Base-by-base conservation (phyloP, 2,797 vertebrate genomes). In the Scolopax bukidnonensis region DNA sequence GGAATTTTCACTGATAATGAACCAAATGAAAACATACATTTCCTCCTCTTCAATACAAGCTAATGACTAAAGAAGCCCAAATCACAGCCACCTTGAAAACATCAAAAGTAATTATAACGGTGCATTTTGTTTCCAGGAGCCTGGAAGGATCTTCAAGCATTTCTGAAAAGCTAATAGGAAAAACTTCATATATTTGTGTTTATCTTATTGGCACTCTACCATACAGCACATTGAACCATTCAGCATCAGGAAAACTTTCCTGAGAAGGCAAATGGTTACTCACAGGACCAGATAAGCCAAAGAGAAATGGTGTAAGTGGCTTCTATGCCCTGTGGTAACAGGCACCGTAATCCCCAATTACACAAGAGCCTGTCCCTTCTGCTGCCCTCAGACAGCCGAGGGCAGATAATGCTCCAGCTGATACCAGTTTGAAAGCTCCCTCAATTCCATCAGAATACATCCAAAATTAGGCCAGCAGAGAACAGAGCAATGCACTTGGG, bases 41-140 rank as follows among this genome's bases (percentile, higher is more conserved):
- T 85, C 54, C 32, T 83, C 25, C 65, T 86, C 65, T 83, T 67
- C 51, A 61, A 20, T 5, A 53, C 16, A 84, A 76, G 19, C 4
- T 74, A 67, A 89, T 33, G 21, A 82, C 82, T 36, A 82, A 83
- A 95, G 77, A 94, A 93, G 88, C 8, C 3, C 28, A 41, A 93
- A 94, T 60, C 64, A 93, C 86, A 90, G 75, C 90, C 94, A 87
- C 78, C 70, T 95, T 94, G 81, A 95, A 96, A 90, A 74, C 69
- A 89, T 76, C 69, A 89, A 94, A 81, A 93, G 68, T 91, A 79
- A 50, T 88, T 91, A 70, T 45, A 95, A 96, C 61, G 38, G 71
- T 94, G 43, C 60, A 90, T 94, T 97, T 97, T 94, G 27, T 33
- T 97, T 97, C 65, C 70, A 95, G 43, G 32, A 94, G 32, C 85